Evolutionary conservation across 2,888 invertebrate species (phyloP).

Genomic region (Protophormia terraenovae): DNA sequence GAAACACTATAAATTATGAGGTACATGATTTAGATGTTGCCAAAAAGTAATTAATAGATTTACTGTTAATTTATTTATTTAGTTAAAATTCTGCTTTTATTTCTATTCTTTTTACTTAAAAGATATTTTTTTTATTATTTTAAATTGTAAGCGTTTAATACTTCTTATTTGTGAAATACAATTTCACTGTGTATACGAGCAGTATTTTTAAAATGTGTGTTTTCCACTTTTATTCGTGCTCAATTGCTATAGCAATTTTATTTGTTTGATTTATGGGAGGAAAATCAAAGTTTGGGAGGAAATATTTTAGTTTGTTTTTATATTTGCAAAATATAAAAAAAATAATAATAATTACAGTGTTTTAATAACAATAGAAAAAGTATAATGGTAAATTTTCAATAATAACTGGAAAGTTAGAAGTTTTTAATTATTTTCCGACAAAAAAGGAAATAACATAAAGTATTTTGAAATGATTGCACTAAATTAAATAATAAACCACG

Average conservation of each 20-base stretch:
- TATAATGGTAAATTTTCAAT: not conserved
- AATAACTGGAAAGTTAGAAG: not conserved
- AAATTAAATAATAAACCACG: no score
- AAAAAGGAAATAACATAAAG: not conserved
- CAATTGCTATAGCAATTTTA: not conserved
- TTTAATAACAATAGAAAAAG: not conserved
- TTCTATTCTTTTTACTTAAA: not conserved
- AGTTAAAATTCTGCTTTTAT: not conserved
- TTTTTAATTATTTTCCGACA: no score
- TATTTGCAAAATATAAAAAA: not conserved
- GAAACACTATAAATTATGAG: constrained; percentile 48
- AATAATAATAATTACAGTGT: not conserved
- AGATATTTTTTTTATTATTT: not conserved
- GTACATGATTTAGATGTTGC: constrained; percentile 56
- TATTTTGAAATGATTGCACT: no score
- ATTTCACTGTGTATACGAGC: constrained; percentile 3
- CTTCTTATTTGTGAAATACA: not conserved
- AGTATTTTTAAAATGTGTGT: not conserved
- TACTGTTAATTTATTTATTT: constrained; percentile 57
- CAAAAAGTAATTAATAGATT: constrained; percentile 63
- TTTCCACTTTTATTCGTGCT: not conserved
- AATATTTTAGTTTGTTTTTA: not conserved
- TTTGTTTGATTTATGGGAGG: constrained; percentile 22
- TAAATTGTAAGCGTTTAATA: not conserved
- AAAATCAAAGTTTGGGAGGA: not conserved